These are phyloP conservation scores for Malacoraja senta DNA, from an alignment of 2,797 vertebrate genomes.

Conservation along the genomic window DNA sequence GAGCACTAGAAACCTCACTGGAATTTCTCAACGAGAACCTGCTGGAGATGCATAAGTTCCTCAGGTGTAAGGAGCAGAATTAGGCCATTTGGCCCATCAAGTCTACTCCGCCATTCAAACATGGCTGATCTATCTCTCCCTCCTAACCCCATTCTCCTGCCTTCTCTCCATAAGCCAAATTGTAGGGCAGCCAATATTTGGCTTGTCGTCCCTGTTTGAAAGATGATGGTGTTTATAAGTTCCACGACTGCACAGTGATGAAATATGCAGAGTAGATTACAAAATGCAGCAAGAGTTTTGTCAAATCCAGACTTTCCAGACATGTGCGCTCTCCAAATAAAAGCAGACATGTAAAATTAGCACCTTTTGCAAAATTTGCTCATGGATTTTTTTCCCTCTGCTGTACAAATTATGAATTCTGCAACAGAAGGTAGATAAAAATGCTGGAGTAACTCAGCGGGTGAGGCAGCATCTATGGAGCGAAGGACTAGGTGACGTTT, in stretches of 20 bases:
- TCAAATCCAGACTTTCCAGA: neutral
- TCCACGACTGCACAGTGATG: neutral
- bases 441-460: too few species aligned
- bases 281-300: neutral
- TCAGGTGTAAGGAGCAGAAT: too few species aligned
- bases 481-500: too few species aligned
- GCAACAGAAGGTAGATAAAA: neutral
- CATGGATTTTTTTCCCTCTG: neutral
- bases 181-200: neutral
- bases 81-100: too few species aligned
- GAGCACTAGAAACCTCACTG: neutral
- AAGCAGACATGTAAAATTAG: neutral
- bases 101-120: too few species aligned
- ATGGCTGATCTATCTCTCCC: too few species aligned
- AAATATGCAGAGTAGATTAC: neutral
- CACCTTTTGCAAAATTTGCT: neutral
- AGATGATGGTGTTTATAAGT: neutral
- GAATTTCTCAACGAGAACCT: neutral
- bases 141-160: too few species aligned
- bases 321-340: neutral
- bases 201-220: neutral
- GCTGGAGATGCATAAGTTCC: too few species aligned
- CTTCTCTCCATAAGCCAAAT: too few species aligned
- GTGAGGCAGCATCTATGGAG: too few species aligned
- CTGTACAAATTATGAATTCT: neutral